phyloP scores from a whole-genome alignment of 2,113 vertebrate genomes.

The Clarias macrocephalus region DNA sequence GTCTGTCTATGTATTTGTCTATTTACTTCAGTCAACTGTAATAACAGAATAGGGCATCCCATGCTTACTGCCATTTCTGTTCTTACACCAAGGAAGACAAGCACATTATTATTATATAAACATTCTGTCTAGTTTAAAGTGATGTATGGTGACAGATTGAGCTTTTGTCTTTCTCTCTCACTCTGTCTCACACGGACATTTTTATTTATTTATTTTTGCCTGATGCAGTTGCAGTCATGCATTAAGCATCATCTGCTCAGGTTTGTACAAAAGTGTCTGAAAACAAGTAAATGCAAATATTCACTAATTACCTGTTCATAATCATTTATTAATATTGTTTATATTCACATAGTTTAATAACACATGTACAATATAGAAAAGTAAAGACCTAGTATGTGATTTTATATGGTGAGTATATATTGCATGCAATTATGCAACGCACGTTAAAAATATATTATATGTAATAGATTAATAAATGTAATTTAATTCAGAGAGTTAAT shows the following conservation, averaged over 20 bases:
- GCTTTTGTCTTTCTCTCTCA: background rate
- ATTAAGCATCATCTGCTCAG: background rate
- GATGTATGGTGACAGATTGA: background rate
- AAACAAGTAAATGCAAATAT: background rate
- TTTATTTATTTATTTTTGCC: background rate
- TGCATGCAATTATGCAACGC: background rate
- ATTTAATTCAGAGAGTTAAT: background rate
- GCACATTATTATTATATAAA: too few relatives aligned
- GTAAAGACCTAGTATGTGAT: too few relatives aligned
- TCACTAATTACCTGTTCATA: background rate
- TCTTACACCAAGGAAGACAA: background rate
- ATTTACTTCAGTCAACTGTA: too few relatives aligned
- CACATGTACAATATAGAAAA: too few relatives aligned
- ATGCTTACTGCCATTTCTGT: background rate
- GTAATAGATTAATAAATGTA: background rate
- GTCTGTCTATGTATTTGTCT: too few relatives aligned
- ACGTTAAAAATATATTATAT: background rate
- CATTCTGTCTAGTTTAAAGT: background rate
- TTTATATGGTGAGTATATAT: background rate
- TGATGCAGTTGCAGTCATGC: too few relatives aligned
- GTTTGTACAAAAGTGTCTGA: background rate
- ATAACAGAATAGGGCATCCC: background rate
- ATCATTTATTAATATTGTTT: background rate
- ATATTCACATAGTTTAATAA: background rate
- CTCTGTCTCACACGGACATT: background rate